Percentiles rank a stretch among this genome's conserved stretches.
These are phyloP conservation scores for Agonopterix subpropinquella DNA, from an alignment of 2,888 invertebrate genomes.

Conservation along the genomic window DNA sequence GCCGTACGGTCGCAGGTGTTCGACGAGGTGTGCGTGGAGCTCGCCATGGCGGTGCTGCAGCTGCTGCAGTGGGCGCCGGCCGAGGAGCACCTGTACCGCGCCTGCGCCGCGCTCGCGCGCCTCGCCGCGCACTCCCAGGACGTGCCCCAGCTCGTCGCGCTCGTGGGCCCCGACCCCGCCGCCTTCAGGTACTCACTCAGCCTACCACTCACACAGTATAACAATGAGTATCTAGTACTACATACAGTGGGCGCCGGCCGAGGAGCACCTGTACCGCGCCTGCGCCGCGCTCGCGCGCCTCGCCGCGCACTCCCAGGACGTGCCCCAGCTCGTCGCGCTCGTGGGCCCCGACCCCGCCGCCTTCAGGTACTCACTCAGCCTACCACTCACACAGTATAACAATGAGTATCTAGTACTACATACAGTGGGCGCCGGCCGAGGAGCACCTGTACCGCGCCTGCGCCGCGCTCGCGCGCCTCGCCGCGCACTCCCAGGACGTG, in stretches of 20 bases:
- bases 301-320: conserved; percentile 87
- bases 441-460: conserved; percentile 87
- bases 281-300: conserved; percentile 86
- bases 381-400: too few relatives aligned
- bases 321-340: conserved; percentile 92
- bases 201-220: too few relatives aligned
- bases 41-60: conserved; percentile 93
- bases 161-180: conserved; percentile 92
- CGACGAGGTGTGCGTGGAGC: conserved; percentile 94
- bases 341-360: conserved; percentile 91
- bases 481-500: conserved; percentile 88
- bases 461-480: conserved; percentile 85
- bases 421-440: conserved; percentile 85
- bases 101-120: conserved; percentile 84
- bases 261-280: conserved; percentile 87
- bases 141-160: conserved; percentile 91
- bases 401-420: too few relatives aligned
- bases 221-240: too few relatives aligned
- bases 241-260: conserved; percentile 84
- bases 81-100: conserved; percentile 88
- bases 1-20: conserved; percentile 80
- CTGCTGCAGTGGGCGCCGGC: conserved; percentile 87
- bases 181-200: conserved; percentile 76
- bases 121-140: conserved; percentile 87
- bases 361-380: conserved; percentile 72